Conservation (phyloP, 2,888 invertebrate genomes). For the Epicampocera succincta region DNA sequence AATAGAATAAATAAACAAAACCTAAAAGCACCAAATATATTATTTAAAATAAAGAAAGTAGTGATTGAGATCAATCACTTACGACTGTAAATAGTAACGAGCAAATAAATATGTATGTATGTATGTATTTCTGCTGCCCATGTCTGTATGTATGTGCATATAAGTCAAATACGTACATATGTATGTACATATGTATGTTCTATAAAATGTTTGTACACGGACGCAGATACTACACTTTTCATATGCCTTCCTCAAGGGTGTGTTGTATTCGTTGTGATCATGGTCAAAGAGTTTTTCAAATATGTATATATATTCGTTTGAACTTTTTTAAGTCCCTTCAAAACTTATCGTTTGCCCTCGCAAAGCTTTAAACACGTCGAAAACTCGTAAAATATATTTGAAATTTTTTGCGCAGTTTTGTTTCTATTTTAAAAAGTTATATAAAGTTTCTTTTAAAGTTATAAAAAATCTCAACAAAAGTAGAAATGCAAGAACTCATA, state of each 20-base stretch:
- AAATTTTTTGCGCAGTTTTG: slow-evolving; percentile 48
- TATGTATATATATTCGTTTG: neutral
- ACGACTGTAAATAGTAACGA: no score
- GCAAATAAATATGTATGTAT: no score
- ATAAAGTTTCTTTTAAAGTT: slow-evolving; percentile 54
- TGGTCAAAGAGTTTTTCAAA: neutral
- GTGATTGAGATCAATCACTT: no score
- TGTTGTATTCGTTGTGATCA: slow-evolving; percentile 1
- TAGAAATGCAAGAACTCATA: slow-evolving; percentile 54
- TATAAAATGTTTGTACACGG: no score
- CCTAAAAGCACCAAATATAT: no score
- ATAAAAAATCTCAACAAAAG: slow-evolving; percentile 51
- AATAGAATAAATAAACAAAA: no score
- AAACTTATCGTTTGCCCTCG: slow-evolving; percentile 63
- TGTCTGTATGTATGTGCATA: no score
- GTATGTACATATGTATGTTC: no score
- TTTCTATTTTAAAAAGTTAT: slow-evolving; percentile 37
- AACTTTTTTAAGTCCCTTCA: slow-evolving; percentile 22
- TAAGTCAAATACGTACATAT: no score
- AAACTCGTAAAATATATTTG: slow-evolving; percentile 69
- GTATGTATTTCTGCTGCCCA: no score
- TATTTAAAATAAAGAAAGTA: no score
- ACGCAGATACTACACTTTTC: no score
- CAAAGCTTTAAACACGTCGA: slow-evolving; percentile 68
- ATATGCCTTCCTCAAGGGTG: neutral